Evolutionary conservation across 2,888 invertebrate species (phyloP).

Genomic region (Dromius quadrimaculatus): DNA sequence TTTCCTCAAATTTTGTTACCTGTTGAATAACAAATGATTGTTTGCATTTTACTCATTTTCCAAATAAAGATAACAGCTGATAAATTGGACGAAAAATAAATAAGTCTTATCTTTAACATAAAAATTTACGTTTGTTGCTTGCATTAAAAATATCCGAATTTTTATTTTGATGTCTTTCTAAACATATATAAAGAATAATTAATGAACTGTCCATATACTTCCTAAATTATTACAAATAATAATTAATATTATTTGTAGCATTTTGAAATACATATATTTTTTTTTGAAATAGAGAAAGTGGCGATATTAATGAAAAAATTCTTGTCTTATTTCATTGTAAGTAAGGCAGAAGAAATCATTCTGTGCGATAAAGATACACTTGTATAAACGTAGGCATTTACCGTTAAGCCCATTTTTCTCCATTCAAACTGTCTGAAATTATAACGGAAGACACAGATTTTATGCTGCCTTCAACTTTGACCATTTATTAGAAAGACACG

Average conservation of each 20-base stretch:
- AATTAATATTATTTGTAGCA: not conserved
- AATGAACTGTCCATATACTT: too few species aligned
- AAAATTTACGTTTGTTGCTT: not conserved
- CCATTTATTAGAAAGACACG: too few species aligned
- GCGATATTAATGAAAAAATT: constrained; percentile 9
- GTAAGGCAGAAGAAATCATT: not conserved
- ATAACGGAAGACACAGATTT: constrained; percentile 40
- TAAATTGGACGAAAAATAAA: constrained; percentile 7
- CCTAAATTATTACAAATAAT: constrained; percentile 4
- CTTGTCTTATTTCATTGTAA: not conserved
- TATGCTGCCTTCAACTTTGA: too few species aligned
- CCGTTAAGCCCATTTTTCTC: constrained; percentile 39
- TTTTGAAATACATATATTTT: not conserved
- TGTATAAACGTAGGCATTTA: constrained; percentile 20
- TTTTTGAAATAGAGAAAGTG: constrained; percentile 13
- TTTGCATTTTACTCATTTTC: not conserved
- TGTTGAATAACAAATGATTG: not conserved
- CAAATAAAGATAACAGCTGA: constrained; percentile 12
- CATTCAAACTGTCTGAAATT: constrained; percentile 28
- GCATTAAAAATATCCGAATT: not conserved
- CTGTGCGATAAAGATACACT: constrained; percentile 8
- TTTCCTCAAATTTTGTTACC: too few species aligned
- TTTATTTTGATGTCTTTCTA: too few species aligned
- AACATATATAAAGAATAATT: too few species aligned
- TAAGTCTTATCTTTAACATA: constrained; percentile 12